phyloP scores from a whole-genome alignment of 2,888 invertebrate species.

The Latrodectus elegans region DNA sequence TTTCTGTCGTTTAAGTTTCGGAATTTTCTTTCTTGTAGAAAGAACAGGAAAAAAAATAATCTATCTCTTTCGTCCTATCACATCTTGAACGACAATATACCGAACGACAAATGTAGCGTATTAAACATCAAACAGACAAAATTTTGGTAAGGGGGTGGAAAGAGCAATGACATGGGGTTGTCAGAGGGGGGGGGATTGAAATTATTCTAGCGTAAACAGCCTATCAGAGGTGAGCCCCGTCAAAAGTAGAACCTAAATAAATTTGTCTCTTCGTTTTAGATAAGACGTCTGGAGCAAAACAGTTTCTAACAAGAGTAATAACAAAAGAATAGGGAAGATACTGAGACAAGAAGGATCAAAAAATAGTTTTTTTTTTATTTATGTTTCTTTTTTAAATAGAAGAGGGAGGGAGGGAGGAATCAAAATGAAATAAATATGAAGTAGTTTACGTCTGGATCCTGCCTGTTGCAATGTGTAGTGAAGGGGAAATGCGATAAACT shows the following conservation, averaged over 20 bases:
- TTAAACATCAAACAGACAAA: constrained; percentile 47
- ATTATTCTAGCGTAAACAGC: constrained; percentile 64
- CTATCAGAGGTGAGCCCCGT: constrained; percentile 40
- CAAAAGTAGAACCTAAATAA: constrained; percentile 66
- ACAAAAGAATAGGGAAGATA: constrained; percentile 35
- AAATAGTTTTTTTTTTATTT: constrained; percentile 16
- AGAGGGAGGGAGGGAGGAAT: constrained; percentile 14
- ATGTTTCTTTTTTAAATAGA: constrained; percentile 13
- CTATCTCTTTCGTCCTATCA: constrained; percentile 17
- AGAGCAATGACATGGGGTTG: too few species aligned
- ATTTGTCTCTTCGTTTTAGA: constrained; percentile 65
- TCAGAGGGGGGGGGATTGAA: constrained; percentile 8
- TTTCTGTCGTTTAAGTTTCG: too few species aligned
- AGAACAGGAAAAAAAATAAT: not conserved
- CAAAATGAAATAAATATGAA: constrained; percentile 66
- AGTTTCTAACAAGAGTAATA: constrained; percentile 66
- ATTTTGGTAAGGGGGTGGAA: constrained; percentile 20
- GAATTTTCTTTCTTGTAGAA: constrained; percentile 12
- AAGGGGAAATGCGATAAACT: constrained; percentile 65
- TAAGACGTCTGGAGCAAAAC: constrained; percentile 51
- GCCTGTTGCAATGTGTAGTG: constrained; percentile 61
- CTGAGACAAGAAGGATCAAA: constrained; percentile 60
- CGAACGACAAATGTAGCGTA: constrained; percentile 56
- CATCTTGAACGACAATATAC: constrained; percentile 24
- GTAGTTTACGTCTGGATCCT: constrained; percentile 62